These are phyloP conservation scores for Notamacropus eugenii DNA, from an alignment of 2,797 vertebrate genomes.

Conservation along the genomic window DNA sequence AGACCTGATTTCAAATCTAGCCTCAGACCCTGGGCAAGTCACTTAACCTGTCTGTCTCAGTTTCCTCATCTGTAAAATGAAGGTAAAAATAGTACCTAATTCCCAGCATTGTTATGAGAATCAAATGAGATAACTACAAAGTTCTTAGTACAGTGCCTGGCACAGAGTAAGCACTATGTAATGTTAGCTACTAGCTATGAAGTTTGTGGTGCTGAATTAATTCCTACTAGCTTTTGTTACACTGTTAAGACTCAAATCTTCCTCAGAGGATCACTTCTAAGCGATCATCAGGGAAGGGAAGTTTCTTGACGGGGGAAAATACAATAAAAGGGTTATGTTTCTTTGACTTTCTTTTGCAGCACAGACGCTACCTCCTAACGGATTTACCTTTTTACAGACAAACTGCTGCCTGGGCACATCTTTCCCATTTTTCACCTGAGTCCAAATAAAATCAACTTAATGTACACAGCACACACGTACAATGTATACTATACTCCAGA, in stretches of 20 bases:
- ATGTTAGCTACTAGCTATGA: not conserved
- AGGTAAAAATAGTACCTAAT: not conserved
- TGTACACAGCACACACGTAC: not conserved
- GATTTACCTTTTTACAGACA: not conserved
- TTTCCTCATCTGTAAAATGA: not conserved
- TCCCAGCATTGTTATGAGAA: not conserved
- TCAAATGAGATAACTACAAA: not conserved
- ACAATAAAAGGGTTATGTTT: not conserved
- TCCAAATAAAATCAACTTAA: not conserved
- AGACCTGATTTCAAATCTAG: not conserved
- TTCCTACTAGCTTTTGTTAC: not conserved
- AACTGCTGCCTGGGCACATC: not conserved
- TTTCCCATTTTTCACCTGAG: not conserved
- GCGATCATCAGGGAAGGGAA: conserved; percentile 20
- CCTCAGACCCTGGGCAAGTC: not conserved
- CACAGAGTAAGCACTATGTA: not conserved
- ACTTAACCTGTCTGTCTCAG: not conserved
- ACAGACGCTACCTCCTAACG: conserved; percentile 16
- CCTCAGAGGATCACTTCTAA: not conserved
- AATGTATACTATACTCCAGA: not conserved
- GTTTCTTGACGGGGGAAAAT: conserved; percentile 24
- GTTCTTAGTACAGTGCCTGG: not conserved
- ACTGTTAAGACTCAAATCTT: not conserved
- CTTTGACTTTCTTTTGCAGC: conserved; percentile 7
- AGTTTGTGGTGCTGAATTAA: conserved; percentile 17